Evolutionary conservation across 2,113 vertebrate genomes (phyloP), one percentile per base, ranked within the genome.

Genomic region (Phoxinus phoxinus): DNA sequence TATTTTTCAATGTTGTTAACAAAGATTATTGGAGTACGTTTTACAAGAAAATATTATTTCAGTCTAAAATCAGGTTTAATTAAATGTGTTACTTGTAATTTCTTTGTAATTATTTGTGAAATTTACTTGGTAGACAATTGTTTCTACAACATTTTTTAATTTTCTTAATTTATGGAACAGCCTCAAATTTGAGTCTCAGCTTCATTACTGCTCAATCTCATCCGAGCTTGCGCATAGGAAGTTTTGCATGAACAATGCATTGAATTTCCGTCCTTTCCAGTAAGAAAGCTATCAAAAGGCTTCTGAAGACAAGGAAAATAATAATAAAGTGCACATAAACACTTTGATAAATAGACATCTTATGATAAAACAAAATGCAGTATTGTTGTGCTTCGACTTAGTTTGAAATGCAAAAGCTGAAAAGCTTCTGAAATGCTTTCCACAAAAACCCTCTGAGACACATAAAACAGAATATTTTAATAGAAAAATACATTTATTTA

Each of bases 401-500:
- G 21, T 72, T 15, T 72, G 69, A 72, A 72, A 44, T 44, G 23
- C 69, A n/a, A 44, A 12, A 73, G 23, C 37, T 6, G 3, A 25
- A 63, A 13, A 73, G 25, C 41, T 35, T 77, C 51, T 58, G 51
- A 56, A 56, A 77, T 23, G 17, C 21, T 12, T 35, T 13, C 21
- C 11, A 59, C 11, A n/a, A 41, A 79, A 53, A 0, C 30, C 37
- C 27, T 75, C 19, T 37, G 23, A 56, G 15, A 30, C n/a, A 27
- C 86, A 88, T 51, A 53, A 32, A 44, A 13, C 84, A 32, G 83
- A 84, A 87, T 84, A 69, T 65, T 72, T 87, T 78, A 78, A 78
- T 37, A 88, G 25, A 85, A 88, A 90, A 90, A 88, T 90, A 84
- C 78, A 81, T 89, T 85, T 89, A 88, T 87, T 87, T 73, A 65